phyloP scores from a whole-genome alignment of 2,797 vertebrate genomes.

The Muraenolepis orangiensis region DNA sequence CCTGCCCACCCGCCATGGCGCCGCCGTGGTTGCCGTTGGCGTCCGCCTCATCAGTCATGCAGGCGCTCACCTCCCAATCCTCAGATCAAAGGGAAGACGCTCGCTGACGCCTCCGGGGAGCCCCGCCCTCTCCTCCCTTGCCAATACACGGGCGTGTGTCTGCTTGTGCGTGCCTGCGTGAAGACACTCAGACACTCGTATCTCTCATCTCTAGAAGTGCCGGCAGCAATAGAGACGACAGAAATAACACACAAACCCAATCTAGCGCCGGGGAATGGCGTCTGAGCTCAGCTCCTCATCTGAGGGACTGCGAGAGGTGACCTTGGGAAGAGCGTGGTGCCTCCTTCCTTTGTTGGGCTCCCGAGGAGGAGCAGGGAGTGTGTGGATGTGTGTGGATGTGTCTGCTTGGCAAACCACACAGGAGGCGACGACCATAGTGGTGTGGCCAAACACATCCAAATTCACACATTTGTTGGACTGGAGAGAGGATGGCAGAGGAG shows the following conservation, averaged over 20 bases:
- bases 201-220: neutral
- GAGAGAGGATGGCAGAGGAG: neutral
- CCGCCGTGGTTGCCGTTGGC: constrained; percentile 40
- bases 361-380: too few species aligned
- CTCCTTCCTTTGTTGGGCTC: neutral
- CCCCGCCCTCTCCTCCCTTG: constrained; percentile 34
- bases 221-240: neutral
- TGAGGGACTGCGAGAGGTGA: neutral
- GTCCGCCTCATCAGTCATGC: constrained; percentile 64
- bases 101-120: constrained; percentile 44
- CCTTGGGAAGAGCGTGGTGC: neutral
- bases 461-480: too few species aligned
- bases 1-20: constrained; percentile 62
- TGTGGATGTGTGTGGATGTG: too few species aligned
- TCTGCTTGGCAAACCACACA: neutral
- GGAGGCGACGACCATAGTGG: too few species aligned
- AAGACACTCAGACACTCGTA: too few species aligned
- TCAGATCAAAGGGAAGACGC: constrained; percentile 65
- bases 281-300: too few species aligned
- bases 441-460: too few species aligned
- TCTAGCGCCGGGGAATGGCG: too few species aligned
- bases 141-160: neutral
- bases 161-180: neutral
- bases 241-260: neutral
- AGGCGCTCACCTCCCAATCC: constrained; percentile 58